Evolutionary conservation across 2,888 invertebrate genomes (phyloP), one percentile per base, ranked within the genome.

Genomic region (Acronicta leporina): DNA sequence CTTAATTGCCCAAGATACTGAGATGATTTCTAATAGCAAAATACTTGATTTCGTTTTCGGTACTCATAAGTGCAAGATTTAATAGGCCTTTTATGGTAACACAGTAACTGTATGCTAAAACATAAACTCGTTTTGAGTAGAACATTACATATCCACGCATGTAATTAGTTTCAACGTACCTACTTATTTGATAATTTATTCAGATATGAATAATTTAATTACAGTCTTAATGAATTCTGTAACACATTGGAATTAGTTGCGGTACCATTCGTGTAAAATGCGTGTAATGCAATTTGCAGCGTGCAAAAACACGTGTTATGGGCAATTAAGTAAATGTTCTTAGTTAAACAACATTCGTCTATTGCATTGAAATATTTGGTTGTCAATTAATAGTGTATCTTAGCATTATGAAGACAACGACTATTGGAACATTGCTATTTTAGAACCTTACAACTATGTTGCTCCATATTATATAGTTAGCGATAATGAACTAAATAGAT

Each of bases 121-220:
- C 15, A 35, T 25, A 8, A 43, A 53, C 38, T 54, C 10, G 11
- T 14, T 38, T 27, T 40, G 7, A 25, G 52, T 50, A 30, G 15
- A 55, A 44, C 41, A 4, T 55, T 56, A 49, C 35, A 55, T n/a
- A n/a, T 13, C 30, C 49, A 38, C 16, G 57, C n/a, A 13, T 52
- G 55, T 54, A 62, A 55, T 68, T 52, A 40, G 13, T 25, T n/a
- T 27, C 25, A 42, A 35, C 14, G 42, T 51, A 51, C 27, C 4
- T 20, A 20, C 27, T 20, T 20, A 20, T 38, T 50, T 50, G 70
- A 59, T 59, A 14, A 60, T 49, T 51, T 30, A 48, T 50, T 58
- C 13, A 54, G 43, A 64, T 68, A 54, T 25, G 20, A 58, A 51
- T 42, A 59, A 30, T 49, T 38, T 48, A 54, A 64, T 64, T 69